phyloP scores from a whole-genome alignment of 2,888 invertebrate species.

The Megaustenia siamemsis region DNA sequence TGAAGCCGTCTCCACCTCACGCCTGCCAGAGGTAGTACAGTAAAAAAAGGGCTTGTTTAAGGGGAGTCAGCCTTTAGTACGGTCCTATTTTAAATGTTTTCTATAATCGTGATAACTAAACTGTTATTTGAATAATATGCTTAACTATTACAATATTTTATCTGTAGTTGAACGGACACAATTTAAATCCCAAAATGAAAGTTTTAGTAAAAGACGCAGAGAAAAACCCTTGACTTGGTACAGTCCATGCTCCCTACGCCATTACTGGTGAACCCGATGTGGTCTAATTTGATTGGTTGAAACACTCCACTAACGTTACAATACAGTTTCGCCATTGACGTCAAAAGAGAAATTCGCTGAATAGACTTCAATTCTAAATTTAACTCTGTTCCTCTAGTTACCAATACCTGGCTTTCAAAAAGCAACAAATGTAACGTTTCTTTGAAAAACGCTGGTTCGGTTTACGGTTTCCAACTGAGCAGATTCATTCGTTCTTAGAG shows the following conservation, averaged over 20 bases:
- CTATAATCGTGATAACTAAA: constrained; percentile 26
- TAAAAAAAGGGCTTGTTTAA: constrained; percentile 11
- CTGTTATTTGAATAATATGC: constrained; percentile 13
- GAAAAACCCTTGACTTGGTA: constrained; percentile 51
- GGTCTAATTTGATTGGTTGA: constrained; percentile 65
- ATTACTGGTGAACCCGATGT: constrained; percentile 64
- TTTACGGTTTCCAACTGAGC: too few species aligned
- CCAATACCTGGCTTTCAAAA: too few species aligned
- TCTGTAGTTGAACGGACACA: not conserved
- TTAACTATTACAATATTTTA: not conserved
- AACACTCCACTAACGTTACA: constrained; percentile 58
- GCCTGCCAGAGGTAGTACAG: constrained; percentile 46
- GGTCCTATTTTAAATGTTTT: not conserved
- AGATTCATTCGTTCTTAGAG: too few species aligned
- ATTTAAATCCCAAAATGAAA: too few species aligned
- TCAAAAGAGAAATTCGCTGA: constrained; percentile 59
- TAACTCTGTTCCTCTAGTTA: not conserved
- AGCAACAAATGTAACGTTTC: too few species aligned
- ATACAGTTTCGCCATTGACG: constrained; percentile 56
- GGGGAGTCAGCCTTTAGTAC: constrained; percentile 49
- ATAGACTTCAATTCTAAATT: constrained; percentile 17
- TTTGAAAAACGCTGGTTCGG: too few species aligned
- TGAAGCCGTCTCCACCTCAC: constrained; percentile 44
- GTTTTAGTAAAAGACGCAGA: not conserved
- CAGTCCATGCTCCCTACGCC: constrained; percentile 57